Evolutionary conservation across 2,797 vertebrate species (phyloP), one percentile per base, ranked within the genome.

Genomic region (Dallia pectoralis): DNA sequence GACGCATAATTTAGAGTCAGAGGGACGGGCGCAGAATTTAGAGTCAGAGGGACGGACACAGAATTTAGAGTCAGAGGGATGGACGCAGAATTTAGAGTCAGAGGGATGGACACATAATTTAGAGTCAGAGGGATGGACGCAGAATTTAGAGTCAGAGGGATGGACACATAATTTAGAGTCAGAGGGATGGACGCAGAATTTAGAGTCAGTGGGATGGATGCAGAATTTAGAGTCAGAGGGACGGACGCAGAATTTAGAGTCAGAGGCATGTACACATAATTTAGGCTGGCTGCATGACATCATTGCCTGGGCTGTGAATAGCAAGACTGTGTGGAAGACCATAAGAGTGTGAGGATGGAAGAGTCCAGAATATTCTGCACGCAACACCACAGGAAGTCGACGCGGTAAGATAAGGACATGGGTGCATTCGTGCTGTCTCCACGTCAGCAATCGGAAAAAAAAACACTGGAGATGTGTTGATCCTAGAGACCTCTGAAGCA

Each of bases 361-460:
- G 11, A 14, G 40, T 14, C 79, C 75, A 79, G 69, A 75, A 77
- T 4, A 32, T 64, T 51, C 36, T 30, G 53, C 29, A 56, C n/a
- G 49, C 22, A 51, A 62, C 25, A 4, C 48, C 32, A 11, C 27
- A 19, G 77, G 79, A 83, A 81, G 81, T 84, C 61, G 16, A 4
- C 16, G 61, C 29, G 61, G 29, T 32, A 15, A 63, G 61, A 81
- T 75, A 72, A 81, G 74, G 78, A 83, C 77, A 82, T 69, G 40
- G 62, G 85, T 68, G 82, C 77, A 73, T 75, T 76, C 69, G 67
- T 44, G 3, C 40, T 76, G 72, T 75, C 15, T 63, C 72, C 75
- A 74, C 76, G 86, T 81, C 78, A 78, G 77, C 84, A 74, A 75
- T 77, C 81, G 64, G 30, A 66, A 80, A 82, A 81, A 27, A 66